These are phyloP conservation scores for Cotesia glomerata DNA, from an alignment of 1,140 invertebrate species.

Conservation along the genomic window DNA sequence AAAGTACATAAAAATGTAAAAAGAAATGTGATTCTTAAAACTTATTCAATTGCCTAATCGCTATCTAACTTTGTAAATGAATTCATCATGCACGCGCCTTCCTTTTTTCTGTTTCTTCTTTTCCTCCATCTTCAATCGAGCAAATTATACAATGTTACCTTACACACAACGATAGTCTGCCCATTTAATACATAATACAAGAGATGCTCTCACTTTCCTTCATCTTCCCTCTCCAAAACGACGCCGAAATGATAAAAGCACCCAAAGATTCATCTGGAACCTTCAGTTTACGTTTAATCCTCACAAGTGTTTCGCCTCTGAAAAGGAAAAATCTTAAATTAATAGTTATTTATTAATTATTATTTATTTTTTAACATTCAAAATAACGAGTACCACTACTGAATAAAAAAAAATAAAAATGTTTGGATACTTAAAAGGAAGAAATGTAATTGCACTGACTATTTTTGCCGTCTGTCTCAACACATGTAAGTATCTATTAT, in stretches of 20 bases:
- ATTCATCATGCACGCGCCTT: background rate
- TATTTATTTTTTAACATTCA: background rate
- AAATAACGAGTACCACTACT: too few relatives aligned
- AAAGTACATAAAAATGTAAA: too few relatives aligned
- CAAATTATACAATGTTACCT: background rate
- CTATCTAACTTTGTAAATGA: background rate
- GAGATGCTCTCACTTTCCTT: conserved; percentile 27
- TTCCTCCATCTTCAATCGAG: background rate
- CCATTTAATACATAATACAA: background rate
- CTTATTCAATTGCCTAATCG: background rate
- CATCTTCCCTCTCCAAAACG: background rate
- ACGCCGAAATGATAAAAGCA: conserved; percentile 22
- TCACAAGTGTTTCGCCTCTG: background rate
- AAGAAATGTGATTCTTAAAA: background rate
- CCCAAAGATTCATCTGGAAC: conserved; percentile 10
- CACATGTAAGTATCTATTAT: too few relatives aligned
- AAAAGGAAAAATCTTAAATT: background rate
- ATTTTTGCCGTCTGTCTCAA: too few relatives aligned
- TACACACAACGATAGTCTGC: background rate
- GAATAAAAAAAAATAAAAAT: background rate
- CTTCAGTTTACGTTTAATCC: conserved; percentile 8
- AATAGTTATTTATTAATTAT: background rate
- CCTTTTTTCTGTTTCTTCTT: too few relatives aligned
- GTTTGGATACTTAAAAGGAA: background rate
- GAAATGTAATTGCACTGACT: too few relatives aligned